Evolutionary conservation across 2,888 invertebrate genomes (phyloP).

Genomic region (Emmelina monodactyla): DNA sequence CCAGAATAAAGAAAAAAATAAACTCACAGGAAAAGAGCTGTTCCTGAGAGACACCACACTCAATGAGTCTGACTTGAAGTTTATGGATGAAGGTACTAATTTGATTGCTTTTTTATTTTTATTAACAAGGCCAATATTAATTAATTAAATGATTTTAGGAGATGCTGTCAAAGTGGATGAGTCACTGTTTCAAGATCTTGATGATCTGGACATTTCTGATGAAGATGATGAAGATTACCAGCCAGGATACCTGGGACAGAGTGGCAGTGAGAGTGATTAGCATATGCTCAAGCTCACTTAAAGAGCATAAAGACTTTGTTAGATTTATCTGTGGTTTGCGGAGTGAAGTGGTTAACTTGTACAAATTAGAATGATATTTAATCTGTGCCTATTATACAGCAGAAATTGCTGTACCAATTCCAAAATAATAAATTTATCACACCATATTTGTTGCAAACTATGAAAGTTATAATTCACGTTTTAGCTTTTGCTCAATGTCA

Average conservation of each 20-base stretch:
- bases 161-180: slow-evolving; percentile 92
- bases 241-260: slow-evolving; percentile 61
- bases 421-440: too few relatives aligned
- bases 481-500: too few relatives aligned
- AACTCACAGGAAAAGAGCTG: slow-evolving; percentile 91
- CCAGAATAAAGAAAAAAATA: slow-evolving; percentile 76
- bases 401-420: too few relatives aligned
- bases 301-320: too few relatives aligned
- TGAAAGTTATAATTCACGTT: too few relatives aligned
- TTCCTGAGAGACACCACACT: slow-evolving; percentile 93
- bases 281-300: slow-evolving; percentile 14
- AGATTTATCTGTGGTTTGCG: too few relatives aligned
- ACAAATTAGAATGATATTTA: too few relatives aligned
- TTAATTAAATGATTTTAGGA: slow-evolving; percentile 39
- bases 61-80: slow-evolving; percentile 96
- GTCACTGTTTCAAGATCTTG: slow-evolving; percentile 89
- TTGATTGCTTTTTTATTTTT: not conserved
- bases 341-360: too few relatives aligned
- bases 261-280: slow-evolving; percentile 52
- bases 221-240: slow-evolving; percentile 73
- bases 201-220: slow-evolving; percentile 79
- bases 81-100: slow-evolving; percentile 88
- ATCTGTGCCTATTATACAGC: too few relatives aligned
- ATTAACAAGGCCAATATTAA: not conserved
- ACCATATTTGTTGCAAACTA: too few relatives aligned